Evolutionary conservation across 92 coral and sea anemone genomes (phyloP).

Genomic region (Palythoa heliodiscus): DNA sequence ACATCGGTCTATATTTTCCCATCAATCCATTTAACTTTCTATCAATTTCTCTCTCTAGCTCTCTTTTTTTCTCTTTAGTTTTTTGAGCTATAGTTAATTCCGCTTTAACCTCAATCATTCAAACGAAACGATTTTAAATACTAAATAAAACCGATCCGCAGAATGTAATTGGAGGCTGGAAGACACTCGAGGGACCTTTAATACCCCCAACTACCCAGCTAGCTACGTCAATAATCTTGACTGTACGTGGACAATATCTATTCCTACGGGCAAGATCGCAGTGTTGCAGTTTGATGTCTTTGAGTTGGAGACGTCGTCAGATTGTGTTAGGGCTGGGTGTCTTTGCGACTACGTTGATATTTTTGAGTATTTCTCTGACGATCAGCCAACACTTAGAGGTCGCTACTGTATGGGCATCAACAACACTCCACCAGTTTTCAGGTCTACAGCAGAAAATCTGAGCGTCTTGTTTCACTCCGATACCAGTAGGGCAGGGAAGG

Average conservation of each 20-base stretch:
- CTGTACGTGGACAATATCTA: conserved; percentile 28
- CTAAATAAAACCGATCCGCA: background rate
- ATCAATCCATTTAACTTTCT: background rate
- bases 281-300: conserved; percentile 31
- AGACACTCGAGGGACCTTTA: background rate
- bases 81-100: no score
- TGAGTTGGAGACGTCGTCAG: conserved; percentile 13
- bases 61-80: no score
- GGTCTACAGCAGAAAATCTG: conserved; percentile 9
- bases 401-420: conserved; percentile 35
- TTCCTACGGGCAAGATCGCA: conserved; percentile 9
- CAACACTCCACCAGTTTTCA: conserved; percentile 36
- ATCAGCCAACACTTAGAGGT: conserved; percentile 2
- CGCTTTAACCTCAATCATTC: no score
- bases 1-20: background rate
- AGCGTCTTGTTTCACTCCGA: conserved; percentile 38
- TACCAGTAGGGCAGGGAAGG: conserved; percentile 7
- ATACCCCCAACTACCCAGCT: conserved; percentile 16
- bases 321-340: conserved; percentile 10
- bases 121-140: background rate
- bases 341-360: conserved; percentile 36
- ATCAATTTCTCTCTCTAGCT: background rate
- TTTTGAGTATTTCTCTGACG: conserved; percentile 16
- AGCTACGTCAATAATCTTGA: conserved; percentile 9
- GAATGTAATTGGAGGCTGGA: conserved; percentile 13